Evolutionary conservation across 2,888 invertebrate species (phyloP).

Genomic region (Plagiodera versicolora): DNA sequence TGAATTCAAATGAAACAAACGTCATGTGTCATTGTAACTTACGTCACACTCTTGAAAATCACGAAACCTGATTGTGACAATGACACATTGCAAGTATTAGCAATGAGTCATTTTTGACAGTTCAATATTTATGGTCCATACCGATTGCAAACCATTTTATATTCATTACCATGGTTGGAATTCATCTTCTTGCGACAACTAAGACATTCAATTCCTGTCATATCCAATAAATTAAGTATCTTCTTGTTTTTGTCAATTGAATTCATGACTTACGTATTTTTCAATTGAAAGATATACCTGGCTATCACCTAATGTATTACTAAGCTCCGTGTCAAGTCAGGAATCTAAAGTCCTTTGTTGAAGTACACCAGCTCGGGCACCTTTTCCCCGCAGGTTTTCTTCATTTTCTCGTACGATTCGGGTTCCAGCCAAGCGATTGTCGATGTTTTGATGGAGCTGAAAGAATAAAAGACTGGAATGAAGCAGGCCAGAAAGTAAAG

Average conservation of each 20-base stretch:
- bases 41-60: too few species aligned
- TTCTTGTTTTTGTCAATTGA: neutral
- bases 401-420: conserved; percentile 69
- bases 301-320: conserved; percentile 6
- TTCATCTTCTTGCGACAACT: too few species aligned
- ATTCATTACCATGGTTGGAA: too few species aligned
- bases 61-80: too few species aligned
- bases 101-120: too few species aligned
- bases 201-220: too few species aligned
- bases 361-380: conserved; percentile 79
- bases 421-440: conserved; percentile 75
- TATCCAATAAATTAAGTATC: conserved; percentile 12
- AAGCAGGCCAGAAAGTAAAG: conserved; percentile 5
- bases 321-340: neutral
- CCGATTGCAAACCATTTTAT: too few species aligned
- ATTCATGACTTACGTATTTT: conserved; percentile 25
- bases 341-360: conserved; percentile 80
- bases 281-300: conserved; percentile 31
- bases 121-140: too few species aligned
- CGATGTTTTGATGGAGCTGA: conserved; percentile 61
- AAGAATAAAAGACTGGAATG: conserved; percentile 14
- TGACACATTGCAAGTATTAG: too few species aligned
- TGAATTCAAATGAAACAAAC: too few species aligned
- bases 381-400: conserved; percentile 63
- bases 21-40: too few species aligned